Conservation (phyloP, 2,113 vertebrate species). For the Stegostoma tigrinum region DNA sequence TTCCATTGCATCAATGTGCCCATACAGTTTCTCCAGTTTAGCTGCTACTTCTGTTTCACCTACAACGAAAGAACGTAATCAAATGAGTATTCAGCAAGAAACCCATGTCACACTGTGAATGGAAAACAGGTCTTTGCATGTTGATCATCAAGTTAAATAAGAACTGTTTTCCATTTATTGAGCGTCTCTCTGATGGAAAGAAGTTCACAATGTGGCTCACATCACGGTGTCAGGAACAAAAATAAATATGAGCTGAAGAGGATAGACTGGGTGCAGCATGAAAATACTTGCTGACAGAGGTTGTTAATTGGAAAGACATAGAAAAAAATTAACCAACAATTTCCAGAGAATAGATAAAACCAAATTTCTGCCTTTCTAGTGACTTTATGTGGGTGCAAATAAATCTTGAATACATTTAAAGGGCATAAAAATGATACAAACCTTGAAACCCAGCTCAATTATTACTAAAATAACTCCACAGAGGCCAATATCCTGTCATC, state of each 20-base stretch:
- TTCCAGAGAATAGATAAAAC: neutral
- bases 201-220: neutral
- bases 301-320: neutral
- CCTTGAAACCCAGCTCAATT: neutral
- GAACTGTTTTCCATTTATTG: neutral
- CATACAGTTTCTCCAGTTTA: constrained; percentile 76
- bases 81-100: neutral
- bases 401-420: neutral
- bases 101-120: neutral
- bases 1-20: constrained; percentile 85
- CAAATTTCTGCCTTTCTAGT: neutral
- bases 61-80: constrained; percentile 43
- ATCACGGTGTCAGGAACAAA: neutral
- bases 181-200: neutral
- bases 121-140: neutral
- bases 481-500: no score
- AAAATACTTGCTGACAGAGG: neutral
- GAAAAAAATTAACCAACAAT: neutral
- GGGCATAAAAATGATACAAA: neutral
- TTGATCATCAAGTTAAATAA: neutral
- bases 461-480: no score
- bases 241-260: neutral
- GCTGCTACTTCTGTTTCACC: constrained; percentile 67
- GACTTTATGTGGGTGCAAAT: neutral
- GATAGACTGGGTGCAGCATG: neutral